phyloP scores from a whole-genome alignment of 2,888 invertebrate species.

The Torymus aiolomorphi region DNA sequence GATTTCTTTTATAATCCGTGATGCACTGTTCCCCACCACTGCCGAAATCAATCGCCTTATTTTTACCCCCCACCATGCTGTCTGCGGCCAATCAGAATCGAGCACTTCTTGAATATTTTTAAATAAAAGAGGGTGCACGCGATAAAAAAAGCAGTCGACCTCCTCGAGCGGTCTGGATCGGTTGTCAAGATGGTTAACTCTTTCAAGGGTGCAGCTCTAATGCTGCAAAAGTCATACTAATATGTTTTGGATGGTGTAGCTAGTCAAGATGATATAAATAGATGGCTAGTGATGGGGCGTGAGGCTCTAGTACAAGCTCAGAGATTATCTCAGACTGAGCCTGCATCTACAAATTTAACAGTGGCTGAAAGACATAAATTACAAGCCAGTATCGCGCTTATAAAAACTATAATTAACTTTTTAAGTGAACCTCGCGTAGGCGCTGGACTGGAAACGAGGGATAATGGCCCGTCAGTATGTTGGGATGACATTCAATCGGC shows the following conservation, averaged over 20 bases:
- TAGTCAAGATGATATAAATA: too few species aligned
- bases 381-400: neutral
- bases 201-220: too few species aligned
- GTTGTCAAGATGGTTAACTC: too few species aligned
- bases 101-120: neutral
- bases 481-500: neutral
- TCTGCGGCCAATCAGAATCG: constrained; percentile 3
- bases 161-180: neutral
- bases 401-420: neutral
- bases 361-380: neutral
- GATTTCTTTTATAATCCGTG: too few species aligned
- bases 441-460: too few species aligned
- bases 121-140: neutral
- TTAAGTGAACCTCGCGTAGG: neutral
- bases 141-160: neutral
- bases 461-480: neutral
- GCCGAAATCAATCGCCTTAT: too few species aligned
- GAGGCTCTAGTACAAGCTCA: too few species aligned
- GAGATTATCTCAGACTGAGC: too few species aligned
- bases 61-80: neutral
- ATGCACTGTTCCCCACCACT: too few species aligned
- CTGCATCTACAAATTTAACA: too few species aligned
- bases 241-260: too few species aligned
- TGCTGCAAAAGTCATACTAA: too few species aligned
- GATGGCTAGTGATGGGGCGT: neutral